Percentiles rank a stretch among this genome's conserved stretches.
Evolutionary conservation across 2,888 invertebrate species (phyloP).

Genomic region (Lithophane leautieri): DNA sequence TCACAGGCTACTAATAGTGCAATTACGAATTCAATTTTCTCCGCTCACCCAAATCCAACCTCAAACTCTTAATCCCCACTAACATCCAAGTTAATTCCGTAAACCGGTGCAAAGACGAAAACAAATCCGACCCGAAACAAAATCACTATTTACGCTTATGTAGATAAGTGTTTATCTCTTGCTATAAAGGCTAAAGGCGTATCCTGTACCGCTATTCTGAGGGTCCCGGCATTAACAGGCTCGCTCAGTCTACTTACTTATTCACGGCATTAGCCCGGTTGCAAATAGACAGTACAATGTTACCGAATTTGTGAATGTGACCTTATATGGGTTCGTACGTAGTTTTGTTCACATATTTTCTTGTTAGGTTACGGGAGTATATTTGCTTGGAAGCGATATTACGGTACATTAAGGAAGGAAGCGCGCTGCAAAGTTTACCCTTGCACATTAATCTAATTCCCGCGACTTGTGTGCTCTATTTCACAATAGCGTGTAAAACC

Average conservation of each 20-base stretch:
- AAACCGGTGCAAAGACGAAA: constrained; percentile 56
- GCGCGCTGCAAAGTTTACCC: constrained; percentile 48
- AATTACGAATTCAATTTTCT: constrained; percentile 48
- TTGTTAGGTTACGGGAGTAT: constrained; percentile 36
- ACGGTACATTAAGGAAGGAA: constrained; percentile 53
- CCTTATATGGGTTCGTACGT: constrained; percentile 10
- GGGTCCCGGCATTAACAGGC: constrained; percentile 63
- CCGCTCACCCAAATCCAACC: constrained; percentile 29
- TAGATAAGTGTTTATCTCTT: constrained; percentile 66
- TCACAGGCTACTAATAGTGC: constrained; percentile 21
- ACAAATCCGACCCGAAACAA: constrained; percentile 59
- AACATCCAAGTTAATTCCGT: constrained; percentile 46
- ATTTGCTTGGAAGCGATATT: constrained; percentile 49
- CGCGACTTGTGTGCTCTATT: constrained; percentile 43
- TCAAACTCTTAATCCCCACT: constrained; percentile 45
- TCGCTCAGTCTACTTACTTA: constrained; percentile 67
- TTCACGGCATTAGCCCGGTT: constrained; percentile 68
- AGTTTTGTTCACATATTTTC: constrained; percentile 49
- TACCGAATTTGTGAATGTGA: constrained; percentile 53
- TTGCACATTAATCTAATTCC: constrained; percentile 58
- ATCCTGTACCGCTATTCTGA: constrained; percentile 56
- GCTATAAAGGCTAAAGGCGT: constrained; percentile 60
- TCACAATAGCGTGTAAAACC: constrained; percentile 33
- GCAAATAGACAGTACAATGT: constrained; percentile 61
- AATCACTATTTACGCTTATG: constrained; percentile 66